These are phyloP conservation scores for Tryphoninae sp. DNA, from an alignment of 2,888 invertebrate species.

Conservation along the genomic window DNA sequence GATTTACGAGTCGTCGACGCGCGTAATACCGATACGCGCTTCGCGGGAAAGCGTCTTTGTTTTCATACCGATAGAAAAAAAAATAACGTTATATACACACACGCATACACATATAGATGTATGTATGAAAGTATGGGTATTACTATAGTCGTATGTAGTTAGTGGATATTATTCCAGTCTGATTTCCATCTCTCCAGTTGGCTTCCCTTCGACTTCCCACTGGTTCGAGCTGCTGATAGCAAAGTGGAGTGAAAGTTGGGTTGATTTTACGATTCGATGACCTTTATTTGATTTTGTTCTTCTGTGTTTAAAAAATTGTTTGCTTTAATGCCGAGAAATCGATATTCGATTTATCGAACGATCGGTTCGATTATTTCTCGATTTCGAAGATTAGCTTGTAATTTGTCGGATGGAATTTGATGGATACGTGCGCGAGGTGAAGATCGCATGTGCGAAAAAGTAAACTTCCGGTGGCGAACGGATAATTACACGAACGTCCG, in stretches of 20 bases:
- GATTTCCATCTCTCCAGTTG: constrained; percentile 47
- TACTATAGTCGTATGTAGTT: neutral
- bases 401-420: neutral
- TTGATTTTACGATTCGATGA: constrained; percentile 29
- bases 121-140: neutral
- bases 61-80: constrained; percentile 18
- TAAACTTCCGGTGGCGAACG: constrained; percentile 20
- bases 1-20: constrained; percentile 53
- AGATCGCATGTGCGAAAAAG: neutral
- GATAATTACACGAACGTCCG: neutral
- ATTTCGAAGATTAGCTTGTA: neutral
- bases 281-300: neutral
- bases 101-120: constrained; percentile 1
- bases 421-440: neutral
- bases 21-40: constrained; percentile 22
- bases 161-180: constrained; percentile 17
- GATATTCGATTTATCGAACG: constrained; percentile 29
- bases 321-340: constrained; percentile 8
- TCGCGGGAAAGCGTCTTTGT: constrained; percentile 51
- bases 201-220: constrained; percentile 34
- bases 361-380: neutral
- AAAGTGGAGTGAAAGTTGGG: constrained; percentile 31
- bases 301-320: neutral
- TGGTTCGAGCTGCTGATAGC: constrained; percentile 22
- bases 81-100: neutral